phyloP scores from a whole-genome alignment of 2,797 vertebrate species.

The Eulemur rubriventer region DNA sequence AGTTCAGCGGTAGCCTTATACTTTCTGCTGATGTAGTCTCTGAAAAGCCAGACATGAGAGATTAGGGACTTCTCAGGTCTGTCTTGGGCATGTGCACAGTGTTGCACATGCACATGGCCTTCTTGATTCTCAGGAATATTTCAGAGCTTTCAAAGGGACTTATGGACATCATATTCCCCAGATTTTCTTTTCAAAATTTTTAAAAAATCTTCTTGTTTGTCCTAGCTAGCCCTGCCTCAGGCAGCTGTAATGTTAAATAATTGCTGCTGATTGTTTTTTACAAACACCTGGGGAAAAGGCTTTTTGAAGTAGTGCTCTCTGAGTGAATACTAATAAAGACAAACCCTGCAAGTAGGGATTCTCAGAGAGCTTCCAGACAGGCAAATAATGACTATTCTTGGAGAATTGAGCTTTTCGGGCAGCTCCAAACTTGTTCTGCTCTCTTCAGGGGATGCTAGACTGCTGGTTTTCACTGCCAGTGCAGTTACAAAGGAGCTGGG shows the following conservation, averaged over 20 bases:
- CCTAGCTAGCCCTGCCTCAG: neutral
- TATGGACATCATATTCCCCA: neutral
- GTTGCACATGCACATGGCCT: neutral
- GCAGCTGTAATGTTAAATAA: neutral
- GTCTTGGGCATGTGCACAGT: neutral
- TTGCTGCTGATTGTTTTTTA: neutral
- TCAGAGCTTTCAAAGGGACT: neutral
- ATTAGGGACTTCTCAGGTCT: neutral
- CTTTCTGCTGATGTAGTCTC: neutral
- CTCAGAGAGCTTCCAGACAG: neutral
- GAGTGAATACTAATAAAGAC: neutral
- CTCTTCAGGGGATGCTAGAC: neutral
- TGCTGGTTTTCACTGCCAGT: neutral
- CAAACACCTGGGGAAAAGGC: neutral
- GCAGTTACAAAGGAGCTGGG: neutral
- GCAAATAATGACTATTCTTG: neutral
- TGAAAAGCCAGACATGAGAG: neutral
- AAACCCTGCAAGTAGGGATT: neutral
- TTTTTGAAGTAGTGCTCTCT: neutral
- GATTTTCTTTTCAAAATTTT: neutral
- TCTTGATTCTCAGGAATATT: neutral
- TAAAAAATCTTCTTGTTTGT: neutral
- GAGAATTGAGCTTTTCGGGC: neutral
- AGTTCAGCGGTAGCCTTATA: neutral
- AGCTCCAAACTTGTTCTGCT: neutral